Evolutionary conservation across 2,888 invertebrate species (phyloP), one percentile per base, ranked within the genome.

Genomic region (Proisotoma minuta): DNA sequence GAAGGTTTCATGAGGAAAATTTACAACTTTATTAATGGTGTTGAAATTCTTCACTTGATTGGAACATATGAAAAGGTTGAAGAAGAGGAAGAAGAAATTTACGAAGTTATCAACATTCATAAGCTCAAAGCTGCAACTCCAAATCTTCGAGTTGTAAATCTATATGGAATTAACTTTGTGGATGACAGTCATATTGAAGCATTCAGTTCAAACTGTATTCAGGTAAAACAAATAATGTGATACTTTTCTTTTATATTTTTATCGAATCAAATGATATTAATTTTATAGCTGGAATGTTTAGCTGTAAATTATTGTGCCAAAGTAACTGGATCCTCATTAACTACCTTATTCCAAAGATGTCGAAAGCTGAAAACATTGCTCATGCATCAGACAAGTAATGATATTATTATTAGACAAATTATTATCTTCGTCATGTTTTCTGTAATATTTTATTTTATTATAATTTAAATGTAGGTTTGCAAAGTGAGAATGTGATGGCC

Each of bases 1-100:
- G 99, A 99, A 78, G 99, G 99, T 15, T 99, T 99, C 78, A 97
- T 99, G 94, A 81, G 99, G 72, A 96, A 99, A 80, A 99, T 99
- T 69, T 99, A 99, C 80, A 98, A 98, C 78, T 99, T 98, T 76
- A 95, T 99, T 76, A 98, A 98, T 73, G 98, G 98, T 3, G 80
- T 99, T 62, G 96, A 99, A 81, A 91, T 95, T 59, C 82, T 99
- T 58, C 99, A 99, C 80, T 84, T 99, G 59, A 92, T 99, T 89
- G 89, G 96, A 15, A 97, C 96, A 0, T 97, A 97, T 77, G 97
- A 97, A 77, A 96, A 96, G 77, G 88, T 95, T 3, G 95, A 97
- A 77, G 97, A 98, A 76, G 98, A 97, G 75, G 98, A 99, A 76
- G 99, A 99, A 77, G 99, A 99, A 81, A 96, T 98, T 74, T 97